Conservation (phyloP, 2,888 invertebrate species). For the Drosophila algonquin region DNA sequence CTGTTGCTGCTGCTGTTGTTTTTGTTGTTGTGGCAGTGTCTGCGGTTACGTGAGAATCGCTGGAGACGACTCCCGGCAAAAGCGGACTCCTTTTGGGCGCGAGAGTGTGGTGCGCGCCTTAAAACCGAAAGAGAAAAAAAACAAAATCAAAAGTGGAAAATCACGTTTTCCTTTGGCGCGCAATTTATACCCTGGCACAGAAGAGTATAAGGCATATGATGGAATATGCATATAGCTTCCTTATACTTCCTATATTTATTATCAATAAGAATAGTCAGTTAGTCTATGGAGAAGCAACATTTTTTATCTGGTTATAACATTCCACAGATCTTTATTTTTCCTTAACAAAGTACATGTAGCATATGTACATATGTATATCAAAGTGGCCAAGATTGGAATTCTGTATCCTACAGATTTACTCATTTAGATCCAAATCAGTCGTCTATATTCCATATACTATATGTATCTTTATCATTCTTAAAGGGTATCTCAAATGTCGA, state of each 20-base stretch:
- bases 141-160: conserved; percentile 72
- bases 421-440: too few relatives aligned
- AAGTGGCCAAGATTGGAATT: background rate
- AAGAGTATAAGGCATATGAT: background rate
- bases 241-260: too few relatives aligned
- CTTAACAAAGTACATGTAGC: too few relatives aligned
- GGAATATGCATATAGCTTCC: too few relatives aligned
- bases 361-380: too few relatives aligned
- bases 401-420: too few relatives aligned
- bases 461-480: background rate
- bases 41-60: conserved; percentile 72
- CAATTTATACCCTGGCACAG: conserved; percentile 45
- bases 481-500: background rate
- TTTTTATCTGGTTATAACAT: too few relatives aligned
- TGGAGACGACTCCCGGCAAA: conserved; percentile 41
- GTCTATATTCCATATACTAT: too few relatives aligned
- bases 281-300: too few relatives aligned
- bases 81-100: conserved; percentile 69
- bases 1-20: conserved; percentile 4
- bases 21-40: conserved; percentile 16
- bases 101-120: conserved; percentile 49
- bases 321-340: too few relatives aligned
- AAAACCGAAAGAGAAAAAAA: conserved; percentile 20
- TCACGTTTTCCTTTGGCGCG: conserved; percentile 77
- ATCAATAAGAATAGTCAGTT: too few relatives aligned